phyloP scores from a whole-genome alignment of 2,888 invertebrate species.

The Acanthopleura granulata region DNA sequence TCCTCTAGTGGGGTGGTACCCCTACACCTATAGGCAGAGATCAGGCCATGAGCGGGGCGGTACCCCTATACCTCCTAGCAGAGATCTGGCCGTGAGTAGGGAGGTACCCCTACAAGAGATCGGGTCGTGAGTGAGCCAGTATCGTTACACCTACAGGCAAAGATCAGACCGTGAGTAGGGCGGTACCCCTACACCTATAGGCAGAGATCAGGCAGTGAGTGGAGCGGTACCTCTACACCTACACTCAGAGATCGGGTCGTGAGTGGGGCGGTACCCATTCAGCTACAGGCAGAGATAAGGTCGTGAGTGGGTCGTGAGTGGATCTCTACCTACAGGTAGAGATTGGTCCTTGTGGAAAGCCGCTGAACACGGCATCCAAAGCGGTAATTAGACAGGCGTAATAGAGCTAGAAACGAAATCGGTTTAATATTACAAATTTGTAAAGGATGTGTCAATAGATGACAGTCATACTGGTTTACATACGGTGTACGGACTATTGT shows the following conservation, averaged over 20 bases:
- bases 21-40: not conserved
- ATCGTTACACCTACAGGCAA: not conserved
- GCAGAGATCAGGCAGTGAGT: not conserved
- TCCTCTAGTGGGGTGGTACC: not conserved
- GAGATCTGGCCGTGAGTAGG: too few relatives aligned
- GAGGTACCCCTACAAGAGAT: too few relatives aligned
- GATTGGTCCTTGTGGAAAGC: not conserved
- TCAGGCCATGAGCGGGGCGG: not conserved
- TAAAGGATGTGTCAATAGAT: not conserved
- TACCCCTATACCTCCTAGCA: too few relatives aligned
- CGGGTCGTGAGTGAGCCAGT: too few relatives aligned
- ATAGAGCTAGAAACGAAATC: not conserved
- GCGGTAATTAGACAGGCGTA: not conserved
- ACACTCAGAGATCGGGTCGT: too few relatives aligned
- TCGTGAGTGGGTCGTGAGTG: too few relatives aligned
- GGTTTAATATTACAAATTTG: conserved; percentile 4
- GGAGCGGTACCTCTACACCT: too few relatives aligned
- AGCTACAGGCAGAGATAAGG: too few relatives aligned
- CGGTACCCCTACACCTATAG: not conserved
- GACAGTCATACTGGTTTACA: too few relatives aligned
- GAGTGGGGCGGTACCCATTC: too few relatives aligned
- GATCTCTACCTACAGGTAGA: not conserved
- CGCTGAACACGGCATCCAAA: not conserved
- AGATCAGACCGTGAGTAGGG: not conserved
- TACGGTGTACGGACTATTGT: not conserved